Percentiles rank a stretch among this genome's conserved stretches.
Evolutionary conservation across 2,888 invertebrate species (phyloP).

Genomic region (Drosophila heteroneura): DNA sequence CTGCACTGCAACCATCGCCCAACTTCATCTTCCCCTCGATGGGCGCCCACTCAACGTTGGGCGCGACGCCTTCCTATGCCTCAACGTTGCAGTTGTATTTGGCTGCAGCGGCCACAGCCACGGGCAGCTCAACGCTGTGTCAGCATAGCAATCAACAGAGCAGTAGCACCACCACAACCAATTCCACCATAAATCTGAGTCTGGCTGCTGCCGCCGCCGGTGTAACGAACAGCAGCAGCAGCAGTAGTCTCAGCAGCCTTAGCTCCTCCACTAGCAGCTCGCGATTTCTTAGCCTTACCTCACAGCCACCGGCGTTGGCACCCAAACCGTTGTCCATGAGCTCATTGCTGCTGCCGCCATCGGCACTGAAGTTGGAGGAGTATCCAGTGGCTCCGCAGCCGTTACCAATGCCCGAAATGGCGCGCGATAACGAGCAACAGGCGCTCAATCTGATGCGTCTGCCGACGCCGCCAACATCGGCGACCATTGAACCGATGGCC

Average conservation of each 20-base stretch:
- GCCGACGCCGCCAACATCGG: conserved; percentile 82
- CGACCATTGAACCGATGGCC: conserved; percentile 74
- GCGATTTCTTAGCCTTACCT: conserved; percentile 75
- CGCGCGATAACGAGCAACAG: conserved; percentile 73
- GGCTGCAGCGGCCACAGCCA: conserved; percentile 81
- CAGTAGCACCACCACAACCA: conserved; percentile 75
- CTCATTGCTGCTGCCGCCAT: conserved; percentile 71
- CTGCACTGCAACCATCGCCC: conserved; percentile 80
- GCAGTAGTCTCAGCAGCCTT: conserved; percentile 67
- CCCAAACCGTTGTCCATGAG: conserved; percentile 57
- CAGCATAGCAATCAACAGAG: conserved; percentile 87
- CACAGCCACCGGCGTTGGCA: conserved; percentile 43
- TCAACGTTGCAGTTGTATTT: conserved; percentile 88
- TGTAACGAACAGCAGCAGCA: conserved; percentile 69
- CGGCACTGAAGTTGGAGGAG: conserved; percentile 90
- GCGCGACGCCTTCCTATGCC: conserved; percentile 76
- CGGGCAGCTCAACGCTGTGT: conserved; percentile 86
- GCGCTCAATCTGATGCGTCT: conserved; percentile 81
- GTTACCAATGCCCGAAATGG: conserved; percentile 57
- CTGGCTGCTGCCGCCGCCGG: conserved; percentile 71
- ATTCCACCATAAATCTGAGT: conserved; percentile 80
- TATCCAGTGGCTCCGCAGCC: conserved; percentile 84
- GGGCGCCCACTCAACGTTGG: conserved; percentile 77
- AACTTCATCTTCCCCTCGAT: conserved; percentile 83
- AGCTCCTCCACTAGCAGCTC: conserved; percentile 73